Evolutionary conservation across 1,140 invertebrate species (phyloP), one percentile per base, ranked within the genome.

Genomic region (Phenacoccus solenopsis): DNA sequence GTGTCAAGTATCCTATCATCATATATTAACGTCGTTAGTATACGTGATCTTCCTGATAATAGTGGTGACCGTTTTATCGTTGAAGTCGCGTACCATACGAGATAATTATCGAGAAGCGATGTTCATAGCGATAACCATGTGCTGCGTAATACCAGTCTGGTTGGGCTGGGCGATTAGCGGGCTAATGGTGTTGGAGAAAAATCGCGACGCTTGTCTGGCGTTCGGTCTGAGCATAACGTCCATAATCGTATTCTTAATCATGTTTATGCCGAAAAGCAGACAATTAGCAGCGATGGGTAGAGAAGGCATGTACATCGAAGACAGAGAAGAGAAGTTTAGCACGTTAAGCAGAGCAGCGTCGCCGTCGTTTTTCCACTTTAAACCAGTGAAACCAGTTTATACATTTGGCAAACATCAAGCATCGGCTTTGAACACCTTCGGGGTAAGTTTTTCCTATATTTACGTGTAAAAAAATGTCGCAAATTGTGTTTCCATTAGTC

Each of bases 261-360:
- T 96, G 92, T 97, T 96, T 79, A 87, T 94, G 78, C 92, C 93
- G 1, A 95, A 95, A 80, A 90, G 90, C 49, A 82, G 93, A n/a
- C 91, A 94, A 73, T 78, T 96, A 75, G 91, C 92, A 0, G 93
- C 91, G 9, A 85, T 95, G 81, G 92, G 93, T 16, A 88, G 90
- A 72, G 88, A 90, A 75, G 84, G 89, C 64, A 83, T 90, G 28
- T 88, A 88, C 77, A 82, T 89, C 24, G 89, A 90, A 74, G 90
- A 93, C 76, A 81, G 86, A 72, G 88, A 90, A 69, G 87, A 89
- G 75, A 83, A 87, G 69, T 85, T 88, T 69, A 90, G 89, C 77
- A 89, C 88, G 9, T 77, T 92, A 49, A 86, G 85, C 74, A 82
- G 86, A 25, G 89, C 88, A 69, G 90, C 85, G 70, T 93, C 90